These are phyloP conservation scores for Mus minutoides DNA, from an alignment of 2,797 vertebrate species.

Conservation along the genomic window DNA sequence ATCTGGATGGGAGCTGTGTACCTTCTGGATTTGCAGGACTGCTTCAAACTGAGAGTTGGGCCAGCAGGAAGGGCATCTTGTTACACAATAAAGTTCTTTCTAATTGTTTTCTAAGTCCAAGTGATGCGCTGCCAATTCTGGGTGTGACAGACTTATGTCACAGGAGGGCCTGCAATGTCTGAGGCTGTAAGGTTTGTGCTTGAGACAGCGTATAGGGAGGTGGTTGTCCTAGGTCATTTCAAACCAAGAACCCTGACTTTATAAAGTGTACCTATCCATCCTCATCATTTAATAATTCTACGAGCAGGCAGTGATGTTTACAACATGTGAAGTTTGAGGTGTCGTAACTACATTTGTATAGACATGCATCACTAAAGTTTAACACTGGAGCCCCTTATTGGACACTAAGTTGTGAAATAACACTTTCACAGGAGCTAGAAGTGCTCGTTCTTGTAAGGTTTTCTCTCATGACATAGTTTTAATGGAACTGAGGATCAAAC, in stretches of 20 bases:
- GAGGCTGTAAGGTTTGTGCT: not conserved
- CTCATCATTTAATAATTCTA: not conserved
- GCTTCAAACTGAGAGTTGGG: not conserved
- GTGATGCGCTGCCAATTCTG: not conserved
- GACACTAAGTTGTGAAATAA: not conserved
- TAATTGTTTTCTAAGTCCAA: not conserved
- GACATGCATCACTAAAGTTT: not conserved
- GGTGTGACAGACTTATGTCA: not conserved
- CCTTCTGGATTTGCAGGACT: not conserved
- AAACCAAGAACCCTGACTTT: not conserved
- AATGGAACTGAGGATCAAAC: not conserved
- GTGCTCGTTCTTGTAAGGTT: not conserved
- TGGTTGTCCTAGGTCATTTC: not conserved
- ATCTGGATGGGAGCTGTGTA: rapidly evolving
- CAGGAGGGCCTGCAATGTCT: not conserved
- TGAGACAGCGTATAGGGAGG: not conserved
- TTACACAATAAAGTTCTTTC: not conserved
- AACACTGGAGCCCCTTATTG: not conserved
- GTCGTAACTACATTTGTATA: rapidly evolving
- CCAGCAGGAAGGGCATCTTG: not conserved
- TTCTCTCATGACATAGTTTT: not conserved
- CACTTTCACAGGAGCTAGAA: not conserved
- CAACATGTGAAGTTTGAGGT: rapidly evolving
- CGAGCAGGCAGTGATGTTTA: not conserved
- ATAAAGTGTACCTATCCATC: not conserved